Percentiles rank a stretch among this genome's conserved stretches.
Evolutionary conservation across 2,797 vertebrate species (phyloP).

Genomic region (Lagorchestes hirsutus): DNA sequence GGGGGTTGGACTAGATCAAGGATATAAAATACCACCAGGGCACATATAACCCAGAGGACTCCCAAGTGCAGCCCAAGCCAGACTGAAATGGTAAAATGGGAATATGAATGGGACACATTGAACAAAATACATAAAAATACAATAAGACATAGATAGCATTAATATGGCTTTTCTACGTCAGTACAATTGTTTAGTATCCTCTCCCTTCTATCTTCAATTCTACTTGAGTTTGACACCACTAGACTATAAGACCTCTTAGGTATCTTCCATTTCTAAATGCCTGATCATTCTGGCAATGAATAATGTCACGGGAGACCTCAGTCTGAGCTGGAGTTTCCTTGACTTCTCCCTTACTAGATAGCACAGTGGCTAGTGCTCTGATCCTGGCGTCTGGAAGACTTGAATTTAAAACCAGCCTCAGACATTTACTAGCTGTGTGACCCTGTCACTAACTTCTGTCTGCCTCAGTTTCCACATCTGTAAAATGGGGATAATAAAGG

Average conservation of each 20-base stretch:
- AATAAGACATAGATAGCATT: not conserved
- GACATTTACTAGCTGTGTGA: not conserved
- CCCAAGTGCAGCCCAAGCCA: not conserved
- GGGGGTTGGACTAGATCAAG: not conserved
- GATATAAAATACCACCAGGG: not conserved
- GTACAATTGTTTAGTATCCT: not conserved
- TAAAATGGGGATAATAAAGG: not conserved
- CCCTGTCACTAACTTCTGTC: not conserved
- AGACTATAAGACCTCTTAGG: not conserved
- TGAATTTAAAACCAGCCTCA: not conserved
- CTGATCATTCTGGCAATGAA: not conserved
- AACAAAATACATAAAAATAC: not conserved
- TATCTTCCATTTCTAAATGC: not conserved
- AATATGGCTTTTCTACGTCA: not conserved
- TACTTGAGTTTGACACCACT: not conserved
- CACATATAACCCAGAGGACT: not conserved
- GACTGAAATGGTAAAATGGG: not conserved
- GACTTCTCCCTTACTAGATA: not conserved
- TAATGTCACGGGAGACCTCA: not conserved
- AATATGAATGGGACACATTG: not conserved
- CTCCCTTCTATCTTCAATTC: not conserved
- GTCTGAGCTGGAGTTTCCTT: not conserved
- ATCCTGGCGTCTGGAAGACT: not conserved
- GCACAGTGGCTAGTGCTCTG: not conserved
- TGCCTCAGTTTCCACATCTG: not conserved